phyloP scores from a whole-genome alignment of 2,888 invertebrate species.

The Dasysyrphus albostriatus region DNA sequence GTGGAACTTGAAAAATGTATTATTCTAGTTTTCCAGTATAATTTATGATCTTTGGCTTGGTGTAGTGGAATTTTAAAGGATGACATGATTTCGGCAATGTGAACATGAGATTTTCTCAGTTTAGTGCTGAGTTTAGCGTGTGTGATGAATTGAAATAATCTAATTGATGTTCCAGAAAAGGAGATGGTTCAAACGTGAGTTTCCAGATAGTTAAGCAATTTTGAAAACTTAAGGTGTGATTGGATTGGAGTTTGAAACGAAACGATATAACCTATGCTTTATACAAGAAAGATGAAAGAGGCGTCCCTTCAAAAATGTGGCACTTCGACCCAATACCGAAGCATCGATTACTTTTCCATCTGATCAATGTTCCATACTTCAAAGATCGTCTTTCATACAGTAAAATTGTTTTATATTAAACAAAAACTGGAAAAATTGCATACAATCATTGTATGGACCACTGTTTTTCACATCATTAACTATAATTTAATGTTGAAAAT shows the following conservation, averaged over 20 bases:
- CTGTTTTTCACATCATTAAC: not conserved
- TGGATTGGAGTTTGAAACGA: no score
- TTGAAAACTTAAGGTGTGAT: no score
- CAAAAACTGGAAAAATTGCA: no score
- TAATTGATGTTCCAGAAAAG: not conserved
- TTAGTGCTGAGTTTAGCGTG: not conserved
- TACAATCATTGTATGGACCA: not conserved
- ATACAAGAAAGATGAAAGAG: no score
- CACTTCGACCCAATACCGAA: no score
- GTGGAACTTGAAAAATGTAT: constrained; percentile 56
- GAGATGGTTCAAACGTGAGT: not conserved
- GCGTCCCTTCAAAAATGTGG: no score
- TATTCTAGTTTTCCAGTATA: constrained; percentile 54
- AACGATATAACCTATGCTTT: no score
- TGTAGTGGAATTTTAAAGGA: constrained; percentile 35
- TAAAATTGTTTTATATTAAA: no score
- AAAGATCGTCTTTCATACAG: no score
- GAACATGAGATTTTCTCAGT: constrained; percentile 31
- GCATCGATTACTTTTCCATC: no score
- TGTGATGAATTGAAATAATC: constrained; percentile 18
- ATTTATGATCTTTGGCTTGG: constrained; percentile 63
- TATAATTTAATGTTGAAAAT: not conserved
- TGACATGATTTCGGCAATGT: constrained; percentile 48
- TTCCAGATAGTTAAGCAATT: not conserved
- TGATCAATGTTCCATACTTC: no score